phyloP scores from a whole-genome alignment of 2,113 vertebrate genomes.

The Corythornis madagascariensis region DNA sequence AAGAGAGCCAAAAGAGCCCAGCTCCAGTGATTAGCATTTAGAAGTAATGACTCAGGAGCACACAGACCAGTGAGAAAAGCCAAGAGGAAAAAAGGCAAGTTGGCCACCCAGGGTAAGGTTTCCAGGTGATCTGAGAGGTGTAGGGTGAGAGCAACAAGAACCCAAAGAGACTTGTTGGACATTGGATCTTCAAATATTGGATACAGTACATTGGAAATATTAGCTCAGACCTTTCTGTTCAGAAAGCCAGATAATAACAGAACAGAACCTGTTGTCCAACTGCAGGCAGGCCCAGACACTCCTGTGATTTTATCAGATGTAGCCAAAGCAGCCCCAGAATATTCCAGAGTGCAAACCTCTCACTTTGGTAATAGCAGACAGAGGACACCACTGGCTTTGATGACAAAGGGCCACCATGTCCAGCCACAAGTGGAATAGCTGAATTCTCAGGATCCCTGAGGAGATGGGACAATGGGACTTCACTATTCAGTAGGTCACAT shows the following conservation, averaged over 20 bases:
- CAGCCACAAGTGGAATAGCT: neutral
- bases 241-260: neutral
- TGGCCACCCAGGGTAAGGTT: neutral
- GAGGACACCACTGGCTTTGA: neutral
- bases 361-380: neutral
- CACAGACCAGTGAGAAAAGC: neutral
- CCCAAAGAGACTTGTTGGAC: neutral
- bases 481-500: neutral
- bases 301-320: neutral
- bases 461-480: neutral
- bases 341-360: neutral
- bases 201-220: neutral
- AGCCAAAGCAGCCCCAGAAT: neutral
- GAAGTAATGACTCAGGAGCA: constrained; percentile 2
- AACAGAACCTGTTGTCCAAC: neutral
- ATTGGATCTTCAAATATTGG: neutral
- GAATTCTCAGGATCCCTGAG: neutral
- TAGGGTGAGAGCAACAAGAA: neutral
- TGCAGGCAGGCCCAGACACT: neutral
- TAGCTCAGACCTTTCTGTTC: neutral
- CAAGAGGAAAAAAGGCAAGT: neutral
- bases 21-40: constrained; percentile 18
- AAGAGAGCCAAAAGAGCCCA: constrained; percentile 9
- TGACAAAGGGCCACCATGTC: neutral
- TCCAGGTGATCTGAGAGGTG: neutral